Conservation (phyloP, 2,888 invertebrate species). For the Coenonympha glycerion region DNA sequence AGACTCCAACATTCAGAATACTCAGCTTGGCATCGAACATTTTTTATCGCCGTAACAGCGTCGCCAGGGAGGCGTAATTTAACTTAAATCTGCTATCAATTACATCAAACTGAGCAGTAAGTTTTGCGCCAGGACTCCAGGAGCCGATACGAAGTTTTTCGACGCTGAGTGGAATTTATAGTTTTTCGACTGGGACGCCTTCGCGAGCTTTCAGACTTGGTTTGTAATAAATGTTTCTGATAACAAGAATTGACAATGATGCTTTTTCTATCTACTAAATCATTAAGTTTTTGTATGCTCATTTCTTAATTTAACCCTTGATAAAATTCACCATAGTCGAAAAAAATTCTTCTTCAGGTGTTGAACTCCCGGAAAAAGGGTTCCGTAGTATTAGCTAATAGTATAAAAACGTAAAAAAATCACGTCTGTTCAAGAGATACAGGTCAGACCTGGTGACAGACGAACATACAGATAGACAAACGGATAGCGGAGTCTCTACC, state of each 20-base stretch:
- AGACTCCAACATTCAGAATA: too few species aligned
- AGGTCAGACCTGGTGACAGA: too few species aligned
- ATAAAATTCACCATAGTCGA: too few species aligned
- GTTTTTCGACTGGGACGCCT: slow-evolving; percentile 33
- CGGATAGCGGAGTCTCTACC: too few species aligned
- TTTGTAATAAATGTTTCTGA: slow-evolving; percentile 2
- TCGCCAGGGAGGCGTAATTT: slow-evolving; percentile 22
- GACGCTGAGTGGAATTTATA: slow-evolving; percentile 40
- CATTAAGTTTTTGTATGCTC: too few species aligned
- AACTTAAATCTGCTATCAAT: slow-evolving; percentile 28
- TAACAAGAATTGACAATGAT: slow-evolving; percentile 8
- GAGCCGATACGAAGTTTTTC: slow-evolving; percentile 29
- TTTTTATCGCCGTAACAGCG: neutral
- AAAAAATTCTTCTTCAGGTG: too few species aligned
- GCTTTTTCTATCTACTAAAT: neutral
- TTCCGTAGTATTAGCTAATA: too few species aligned
- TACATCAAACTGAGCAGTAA: slow-evolving; percentile 24
- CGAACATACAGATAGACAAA: too few species aligned
- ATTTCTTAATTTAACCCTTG: too few species aligned
- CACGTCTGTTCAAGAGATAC: too few species aligned
- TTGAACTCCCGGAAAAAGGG: too few species aligned
- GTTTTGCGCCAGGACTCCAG: slow-evolving; percentile 24
- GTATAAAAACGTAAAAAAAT: too few species aligned
- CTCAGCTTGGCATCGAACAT: neutral
- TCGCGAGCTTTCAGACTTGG: slow-evolving; percentile 23